Evolutionary conservation across 2,113 vertebrate genomes (phyloP).

Genomic region (Oceanites oceanicus): DNA sequence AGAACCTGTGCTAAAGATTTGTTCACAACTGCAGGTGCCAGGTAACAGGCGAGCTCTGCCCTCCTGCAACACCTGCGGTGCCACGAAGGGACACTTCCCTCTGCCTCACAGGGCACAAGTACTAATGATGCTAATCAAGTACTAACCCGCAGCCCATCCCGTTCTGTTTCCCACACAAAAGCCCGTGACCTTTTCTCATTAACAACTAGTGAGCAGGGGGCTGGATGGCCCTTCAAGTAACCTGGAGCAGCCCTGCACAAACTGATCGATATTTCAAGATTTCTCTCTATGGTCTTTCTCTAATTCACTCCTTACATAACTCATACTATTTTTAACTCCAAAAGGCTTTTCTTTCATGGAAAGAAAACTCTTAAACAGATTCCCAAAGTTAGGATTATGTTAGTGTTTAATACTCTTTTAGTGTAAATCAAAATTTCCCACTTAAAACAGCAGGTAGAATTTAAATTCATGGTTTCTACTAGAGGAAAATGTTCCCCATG

Average conservation of each 20-base stretch:
- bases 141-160: rapidly evolving
- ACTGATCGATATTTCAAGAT: neutral
- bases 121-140: neutral
- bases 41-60: neutral
- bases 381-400: neutral
- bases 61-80: neutral
- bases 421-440: neutral
- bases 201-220: neutral
- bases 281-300: neutral
- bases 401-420: neutral
- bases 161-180: too few relatives aligned
- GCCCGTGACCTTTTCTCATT: neutral
- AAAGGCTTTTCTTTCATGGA: neutral
- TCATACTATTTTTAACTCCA: neutral
- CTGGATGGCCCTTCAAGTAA: neutral
- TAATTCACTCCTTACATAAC: neutral
- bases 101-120: neutral
- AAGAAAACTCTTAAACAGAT: neutral
- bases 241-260: neutral
- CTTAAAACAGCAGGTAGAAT: neutral
- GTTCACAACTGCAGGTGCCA: neutral
- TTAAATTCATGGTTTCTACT: neutral
- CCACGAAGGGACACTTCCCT: neutral
- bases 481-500: neutral
- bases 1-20: neutral